Conservation (phyloP, 1,140 invertebrate species). For the Paraescarpia echinospica region DNA sequence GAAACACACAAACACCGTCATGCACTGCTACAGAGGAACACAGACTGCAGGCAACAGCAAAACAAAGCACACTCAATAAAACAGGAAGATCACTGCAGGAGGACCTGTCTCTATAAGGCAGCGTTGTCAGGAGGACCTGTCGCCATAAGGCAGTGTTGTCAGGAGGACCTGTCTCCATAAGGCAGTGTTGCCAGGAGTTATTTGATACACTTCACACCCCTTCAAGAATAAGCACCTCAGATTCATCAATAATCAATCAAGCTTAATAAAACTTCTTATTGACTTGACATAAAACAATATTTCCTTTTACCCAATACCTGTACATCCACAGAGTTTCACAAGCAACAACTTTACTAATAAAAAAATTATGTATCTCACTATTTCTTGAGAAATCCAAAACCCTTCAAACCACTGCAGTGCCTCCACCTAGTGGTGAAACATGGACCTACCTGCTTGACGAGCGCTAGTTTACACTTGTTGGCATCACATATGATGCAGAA, state of each 20-base stretch:
- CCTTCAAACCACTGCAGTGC: neutral
- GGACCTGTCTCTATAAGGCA: neutral
- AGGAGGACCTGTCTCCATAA: neutral
- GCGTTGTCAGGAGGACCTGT: neutral
- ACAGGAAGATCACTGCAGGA: neutral
- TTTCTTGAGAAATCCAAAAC: neutral
- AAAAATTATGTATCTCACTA: neutral
- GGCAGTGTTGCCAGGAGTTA: neutral
- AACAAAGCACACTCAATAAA: neutral
- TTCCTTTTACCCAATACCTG: neutral
- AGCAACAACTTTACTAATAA: neutral
- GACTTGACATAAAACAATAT: neutral
- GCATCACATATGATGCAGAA: neutral
- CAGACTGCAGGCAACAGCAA: neutral
- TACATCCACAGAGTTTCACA: neutral
- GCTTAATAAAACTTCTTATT: neutral
- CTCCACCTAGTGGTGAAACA: neutral
- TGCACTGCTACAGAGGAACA: neutral
- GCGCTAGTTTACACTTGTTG: neutral
- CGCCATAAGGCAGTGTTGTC: no score
- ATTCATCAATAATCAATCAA: neutral
- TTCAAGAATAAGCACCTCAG: no score
- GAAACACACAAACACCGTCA: neutral
- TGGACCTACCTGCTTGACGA: neutral
- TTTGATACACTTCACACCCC: no score